These are phyloP conservation scores for Florisuga fusca DNA, from an alignment of 2,797 vertebrate genomes.

Conservation along the genomic window DNA sequence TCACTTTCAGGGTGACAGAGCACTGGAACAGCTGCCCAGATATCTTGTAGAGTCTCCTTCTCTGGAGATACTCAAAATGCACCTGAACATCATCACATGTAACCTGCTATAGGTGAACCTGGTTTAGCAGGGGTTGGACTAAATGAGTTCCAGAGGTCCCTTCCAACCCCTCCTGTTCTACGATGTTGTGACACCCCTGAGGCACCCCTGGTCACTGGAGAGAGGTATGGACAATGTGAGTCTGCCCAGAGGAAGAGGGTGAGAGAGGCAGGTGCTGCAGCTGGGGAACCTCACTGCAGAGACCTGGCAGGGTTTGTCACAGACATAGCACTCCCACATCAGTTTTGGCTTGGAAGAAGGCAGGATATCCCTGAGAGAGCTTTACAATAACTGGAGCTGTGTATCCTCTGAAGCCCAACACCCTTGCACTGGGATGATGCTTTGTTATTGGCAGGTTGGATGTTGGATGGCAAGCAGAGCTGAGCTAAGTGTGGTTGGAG, in stretches of 20 bases:
- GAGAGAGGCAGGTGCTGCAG: neutral
- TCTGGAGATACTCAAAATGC: too few relatives aligned
- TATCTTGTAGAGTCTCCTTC: too few relatives aligned
- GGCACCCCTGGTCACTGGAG: neutral
- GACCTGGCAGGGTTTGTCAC: neutral
- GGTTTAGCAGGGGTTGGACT: too few relatives aligned
- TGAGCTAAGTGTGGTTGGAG: neutral
- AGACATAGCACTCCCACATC: neutral
- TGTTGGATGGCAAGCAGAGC: fast-evolving
- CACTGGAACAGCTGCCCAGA: too few relatives aligned
- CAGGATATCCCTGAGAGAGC: neutral
- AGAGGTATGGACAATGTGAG: neutral
- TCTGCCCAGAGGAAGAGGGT: fast-evolving
- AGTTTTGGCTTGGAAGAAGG: neutral
- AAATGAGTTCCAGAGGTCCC: too few relatives aligned
- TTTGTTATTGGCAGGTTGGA: neutral
- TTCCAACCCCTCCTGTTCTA: too few relatives aligned
- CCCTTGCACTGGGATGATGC: neutral
- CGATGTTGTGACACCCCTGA: fast-evolving
- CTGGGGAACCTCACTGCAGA: neutral
- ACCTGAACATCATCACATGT: too few relatives aligned
- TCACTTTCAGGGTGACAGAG: too few relatives aligned
- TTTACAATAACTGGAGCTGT: neutral
- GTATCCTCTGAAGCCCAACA: neutral
- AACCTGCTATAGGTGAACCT: too few relatives aligned